A percentile compares a stretch with the other conserved stretches of the same genome.
These are phyloP conservation scores for Pelecanoides urinatrix DNA, from an alignment of 2,113 vertebrate genomes.

Conservation along the genomic window DNA sequence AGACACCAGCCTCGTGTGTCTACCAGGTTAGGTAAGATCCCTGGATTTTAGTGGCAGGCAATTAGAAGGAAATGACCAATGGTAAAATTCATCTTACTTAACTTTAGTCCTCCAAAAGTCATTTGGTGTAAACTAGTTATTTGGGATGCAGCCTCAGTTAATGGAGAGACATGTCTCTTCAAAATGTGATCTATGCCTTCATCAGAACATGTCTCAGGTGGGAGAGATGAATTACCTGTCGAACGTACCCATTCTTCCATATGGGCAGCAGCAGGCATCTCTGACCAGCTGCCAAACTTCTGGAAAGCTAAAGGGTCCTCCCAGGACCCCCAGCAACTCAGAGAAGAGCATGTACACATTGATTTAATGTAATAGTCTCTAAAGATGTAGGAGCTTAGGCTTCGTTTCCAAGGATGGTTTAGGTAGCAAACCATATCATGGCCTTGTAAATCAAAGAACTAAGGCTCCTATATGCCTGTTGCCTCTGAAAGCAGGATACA, in stretches of 20 bases:
- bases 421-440: not conserved
- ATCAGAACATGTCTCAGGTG: not conserved
- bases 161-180: not conserved
- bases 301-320: not conserved
- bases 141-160: not conserved
- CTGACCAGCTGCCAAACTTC: not conserved
- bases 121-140: not conserved
- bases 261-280: not conserved
- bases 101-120: not conserved
- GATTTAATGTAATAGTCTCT: not conserved
- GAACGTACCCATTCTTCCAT: fast-evolving
- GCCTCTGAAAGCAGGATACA: not conserved
- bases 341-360: not conserved
- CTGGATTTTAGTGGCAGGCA: not conserved
- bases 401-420: not conserved
- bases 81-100: not conserved
- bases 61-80: not conserved
- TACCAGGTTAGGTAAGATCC: not conserved
- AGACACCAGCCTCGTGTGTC: not conserved
- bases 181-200: not conserved
- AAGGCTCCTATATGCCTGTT: not conserved
- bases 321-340: not conserved
- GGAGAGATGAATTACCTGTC: not conserved
- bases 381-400: not conserved
- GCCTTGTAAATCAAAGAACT: not conserved